phyloP scores from a whole-genome alignment of 2,797 vertebrate genomes.

The Dendrocincla tyrannina region DNA sequence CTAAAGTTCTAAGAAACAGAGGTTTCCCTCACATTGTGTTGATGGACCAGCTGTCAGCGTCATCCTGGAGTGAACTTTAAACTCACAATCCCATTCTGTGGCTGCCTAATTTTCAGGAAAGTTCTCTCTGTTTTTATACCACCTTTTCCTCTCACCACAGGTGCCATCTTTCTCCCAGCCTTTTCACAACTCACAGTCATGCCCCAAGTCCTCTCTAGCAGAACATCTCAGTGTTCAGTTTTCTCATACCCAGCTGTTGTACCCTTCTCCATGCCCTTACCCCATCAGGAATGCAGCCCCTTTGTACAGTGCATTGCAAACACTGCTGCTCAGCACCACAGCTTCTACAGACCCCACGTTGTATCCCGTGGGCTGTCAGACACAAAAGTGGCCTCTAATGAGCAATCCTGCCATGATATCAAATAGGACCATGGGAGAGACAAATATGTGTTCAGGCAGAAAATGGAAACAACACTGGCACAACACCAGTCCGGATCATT shows the following conservation, averaged over 20 bases:
- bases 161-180: background rate
- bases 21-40: background rate
- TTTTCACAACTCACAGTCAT: background rate
- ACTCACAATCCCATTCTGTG: background rate
- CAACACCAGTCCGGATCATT: background rate
- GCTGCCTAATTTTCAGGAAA: background rate
- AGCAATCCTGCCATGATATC: background rate
- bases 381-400: background rate
- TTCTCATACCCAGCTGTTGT: background rate
- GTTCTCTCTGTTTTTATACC: background rate
- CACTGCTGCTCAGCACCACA: background rate
- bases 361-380: background rate
- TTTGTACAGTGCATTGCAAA: fast-evolving
- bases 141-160: background rate
- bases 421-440: background rate
- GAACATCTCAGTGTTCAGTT: background rate
- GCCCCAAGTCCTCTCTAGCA: background rate
- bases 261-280: background rate
- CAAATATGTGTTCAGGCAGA: background rate
- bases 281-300: background rate
- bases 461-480: background rate
- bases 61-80: background rate
- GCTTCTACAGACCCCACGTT: fast-evolving
- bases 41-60: background rate
- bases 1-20: background rate